Evolutionary conservation across 2,113 vertebrate genomes (phyloP), one percentile per base, ranked within the genome.

Genomic region (Tychaedon coryphoeus): DNA sequence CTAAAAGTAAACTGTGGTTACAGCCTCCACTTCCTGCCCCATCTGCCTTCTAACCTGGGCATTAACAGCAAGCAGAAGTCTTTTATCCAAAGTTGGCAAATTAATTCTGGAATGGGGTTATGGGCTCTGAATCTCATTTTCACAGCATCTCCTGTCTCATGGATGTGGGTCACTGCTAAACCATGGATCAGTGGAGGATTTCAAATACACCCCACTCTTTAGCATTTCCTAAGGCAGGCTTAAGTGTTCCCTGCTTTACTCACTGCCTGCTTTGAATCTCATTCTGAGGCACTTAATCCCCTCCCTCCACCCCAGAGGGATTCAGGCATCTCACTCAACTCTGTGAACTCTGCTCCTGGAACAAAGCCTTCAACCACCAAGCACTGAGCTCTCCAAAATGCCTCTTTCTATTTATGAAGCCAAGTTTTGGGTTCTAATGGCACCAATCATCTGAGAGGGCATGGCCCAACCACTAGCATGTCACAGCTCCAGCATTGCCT

Each of bases 221-320:
- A 92, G 67, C 88, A 70, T 92, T 74, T 96, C 95, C 95, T 93
- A 84, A 94, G 96, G 94, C 94, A 93, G 91, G 88, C 72, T 95
- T 93, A 83, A 90, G 31, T 80, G 83, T 86, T 94, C 86, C 79
- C 75, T 92, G 75, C 80, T 65, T 92, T 93, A 38, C 79, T 88
- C 0, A 0, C 51, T 92, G 92, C 86, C 75, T 86, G 56, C 91
- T 92, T 77, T 96, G 79, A 94, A 91, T 90, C 67, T 94, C 83
- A 60, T 90, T 93, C 72, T 77, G 86, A 95, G 86, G 60, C 72
- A 80, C 36, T 92, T 95, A 93, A 96, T 94, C 83, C 91, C 90
- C 72, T 86, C 60, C 82, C 28, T 88, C 88, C 75, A 66, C 26
- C 51, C 88, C 82, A 64, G 82, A 86, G 91, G 92, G 82, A 70